Evolutionary conservation across 2,888 invertebrate species (phyloP).

Genomic region (Drosophila diplacantha): DNA sequence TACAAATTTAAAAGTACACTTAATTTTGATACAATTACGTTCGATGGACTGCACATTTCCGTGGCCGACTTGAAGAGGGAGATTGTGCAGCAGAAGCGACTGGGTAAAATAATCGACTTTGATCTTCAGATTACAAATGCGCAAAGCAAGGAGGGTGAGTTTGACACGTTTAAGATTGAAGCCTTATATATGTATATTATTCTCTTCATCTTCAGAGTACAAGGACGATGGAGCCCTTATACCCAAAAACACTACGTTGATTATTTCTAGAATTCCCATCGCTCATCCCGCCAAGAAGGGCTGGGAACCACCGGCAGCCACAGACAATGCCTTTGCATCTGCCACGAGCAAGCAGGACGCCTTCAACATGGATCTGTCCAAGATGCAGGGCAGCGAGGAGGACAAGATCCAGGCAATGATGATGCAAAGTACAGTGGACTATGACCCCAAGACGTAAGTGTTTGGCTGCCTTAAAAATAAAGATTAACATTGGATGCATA

Average conservation of each 20-base stretch:
- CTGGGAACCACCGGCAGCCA: conserved; percentile 80
- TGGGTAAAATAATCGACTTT: conserved; percentile 95
- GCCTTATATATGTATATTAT: too few relatives aligned
- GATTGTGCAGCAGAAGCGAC: conserved; percentile 95
- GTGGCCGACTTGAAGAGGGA: conserved; percentile 96
- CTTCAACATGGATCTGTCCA: conserved; percentile 89
- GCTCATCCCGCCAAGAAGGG: conserved; percentile 87
- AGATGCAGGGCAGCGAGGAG: conserved; percentile 95
- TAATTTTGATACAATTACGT: conserved; percentile 97
- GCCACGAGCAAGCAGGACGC: conserved; percentile 75
- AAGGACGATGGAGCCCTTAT: conserved; percentile 93
- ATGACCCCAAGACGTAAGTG: conserved; percentile 95
- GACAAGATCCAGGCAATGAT: conserved; percentile 99
- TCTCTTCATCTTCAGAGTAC: conserved; percentile 84
- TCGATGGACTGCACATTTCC: conserved; percentile 97
- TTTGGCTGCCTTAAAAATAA: fast-evolving
- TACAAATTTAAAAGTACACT: conserved; percentile 98
- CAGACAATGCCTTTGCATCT: conserved; percentile 71
- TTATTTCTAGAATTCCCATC: conserved; percentile 95
- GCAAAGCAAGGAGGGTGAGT: conserved; percentile 94
- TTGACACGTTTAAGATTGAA: not conserved
- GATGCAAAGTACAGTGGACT: conserved; percentile 96
- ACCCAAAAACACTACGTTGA: conserved; percentile 97
- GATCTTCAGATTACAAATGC: conserved; percentile 98
- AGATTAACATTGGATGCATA: not conserved